Percentiles rank a stretch among this genome's conserved stretches.
Evolutionary conservation across 2,888 invertebrate species (phyloP).

Genomic region (Monochamus alternatus): DNA sequence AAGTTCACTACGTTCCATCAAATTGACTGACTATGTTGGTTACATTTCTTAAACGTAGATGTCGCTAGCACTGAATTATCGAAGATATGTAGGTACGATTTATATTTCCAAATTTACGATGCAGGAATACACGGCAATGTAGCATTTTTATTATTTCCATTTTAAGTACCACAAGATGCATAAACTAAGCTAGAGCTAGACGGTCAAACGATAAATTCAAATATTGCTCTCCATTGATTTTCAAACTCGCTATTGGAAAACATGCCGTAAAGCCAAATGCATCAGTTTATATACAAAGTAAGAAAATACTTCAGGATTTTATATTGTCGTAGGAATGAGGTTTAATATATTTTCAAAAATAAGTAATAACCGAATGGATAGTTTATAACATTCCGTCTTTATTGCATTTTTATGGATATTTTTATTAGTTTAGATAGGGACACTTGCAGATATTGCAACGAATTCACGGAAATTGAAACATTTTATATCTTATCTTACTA

Average conservation of each 20-base stretch:
- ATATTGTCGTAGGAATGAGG: constrained; percentile 41
- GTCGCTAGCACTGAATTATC: neutral
- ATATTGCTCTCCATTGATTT: constrained; percentile 54
- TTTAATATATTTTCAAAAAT: constrained; percentile 33
- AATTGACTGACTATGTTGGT: neutral
- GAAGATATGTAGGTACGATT: neutral
- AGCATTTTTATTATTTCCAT: constrained; percentile 30
- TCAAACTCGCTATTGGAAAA: constrained; percentile 52
- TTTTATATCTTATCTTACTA: neutral
- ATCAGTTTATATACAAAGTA: constrained; percentile 58
- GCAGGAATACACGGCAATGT: constrained; percentile 3
- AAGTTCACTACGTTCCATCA: neutral
- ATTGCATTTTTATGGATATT: constrained; percentile 21
- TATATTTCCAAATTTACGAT: constrained; percentile 20
- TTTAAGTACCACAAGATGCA: constrained; percentile 32
- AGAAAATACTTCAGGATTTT: constrained; percentile 50
- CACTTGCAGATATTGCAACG: constrained; percentile 9
- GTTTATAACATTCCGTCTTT: constrained; percentile 28
- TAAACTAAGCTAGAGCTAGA: constrained; percentile 43
- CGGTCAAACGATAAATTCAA: constrained; percentile 55
- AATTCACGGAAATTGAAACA: constrained; percentile 24
- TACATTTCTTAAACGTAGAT: neutral
- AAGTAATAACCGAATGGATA: constrained; percentile 32
- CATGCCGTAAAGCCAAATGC: constrained; percentile 57
- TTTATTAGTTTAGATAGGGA: constrained; percentile 32